phyloP scores from a whole-genome alignment of 23 tunicate species.

The Halocynthia aurantium region DNA sequence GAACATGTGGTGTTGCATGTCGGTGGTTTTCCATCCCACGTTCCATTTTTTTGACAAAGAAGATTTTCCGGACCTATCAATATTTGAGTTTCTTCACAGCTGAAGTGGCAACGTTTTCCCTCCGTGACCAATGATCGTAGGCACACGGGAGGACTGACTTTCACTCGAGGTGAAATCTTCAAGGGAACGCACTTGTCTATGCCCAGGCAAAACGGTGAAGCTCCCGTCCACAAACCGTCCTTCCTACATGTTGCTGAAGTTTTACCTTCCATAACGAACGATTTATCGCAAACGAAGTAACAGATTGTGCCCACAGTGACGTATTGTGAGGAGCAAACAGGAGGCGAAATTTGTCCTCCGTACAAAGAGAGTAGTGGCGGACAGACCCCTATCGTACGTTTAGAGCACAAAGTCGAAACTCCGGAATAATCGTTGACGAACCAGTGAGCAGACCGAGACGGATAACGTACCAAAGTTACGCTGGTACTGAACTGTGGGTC shows the following conservation, averaged over 20 bases:
- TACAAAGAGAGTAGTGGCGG: slow-evolving; percentile 11
- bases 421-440: slow-evolving; percentile 24
- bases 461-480: not conserved
- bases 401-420: slow-evolving; percentile 20
- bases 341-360: slow-evolving; percentile 16
- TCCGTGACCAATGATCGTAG: slow-evolving; percentile 2
- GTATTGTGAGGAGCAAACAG: slow-evolving; percentile 8
- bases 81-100: slow-evolving; percentile 12
- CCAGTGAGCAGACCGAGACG: slow-evolving; percentile 12
- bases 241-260: slow-evolving; percentile 4
- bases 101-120: slow-evolving; percentile 17
- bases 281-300: slow-evolving; percentile 12
- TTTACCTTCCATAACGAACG: slow-evolving; percentile 18
- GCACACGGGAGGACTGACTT: slow-evolving; percentile 18
- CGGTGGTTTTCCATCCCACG: slow-evolving; percentile 17
- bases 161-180: not conserved
- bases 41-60: slow-evolving; percentile 1
- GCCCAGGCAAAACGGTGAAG: slow-evolving; percentile 28
- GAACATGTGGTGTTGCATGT: slow-evolving; percentile 15
- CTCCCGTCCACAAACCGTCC: slow-evolving; percentile 24
- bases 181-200: slow-evolving; percentile 3
- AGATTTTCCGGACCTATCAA: not conserved
- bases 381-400: slow-evolving; percentile 28
- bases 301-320: slow-evolving; percentile 26
- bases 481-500: slow-evolving; percentile 19